Percentiles rank a stretch among this genome's conserved stretches.
phyloP scores from a whole-genome alignment of 2,888 invertebrate genomes.

The Noctua pronuba region DNA sequence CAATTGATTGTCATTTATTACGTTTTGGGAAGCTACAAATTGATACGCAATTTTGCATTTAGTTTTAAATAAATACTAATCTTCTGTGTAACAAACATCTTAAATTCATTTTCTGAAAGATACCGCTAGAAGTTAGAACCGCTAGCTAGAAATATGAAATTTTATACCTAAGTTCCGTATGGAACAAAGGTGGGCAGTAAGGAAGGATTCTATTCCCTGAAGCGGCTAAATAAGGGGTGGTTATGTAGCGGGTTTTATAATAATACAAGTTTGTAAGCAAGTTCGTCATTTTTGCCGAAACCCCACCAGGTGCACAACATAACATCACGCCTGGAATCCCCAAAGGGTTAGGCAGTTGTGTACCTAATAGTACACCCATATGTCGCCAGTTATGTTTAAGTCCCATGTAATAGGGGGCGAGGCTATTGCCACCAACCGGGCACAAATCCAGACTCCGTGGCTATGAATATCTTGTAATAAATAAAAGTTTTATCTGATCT shows the following conservation, averaged over 20 bases:
- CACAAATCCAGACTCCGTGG: no score
- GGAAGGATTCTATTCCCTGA: not conserved
- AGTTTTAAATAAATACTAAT: not conserved
- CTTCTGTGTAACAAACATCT: not conserved
- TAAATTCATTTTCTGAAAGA: not conserved
- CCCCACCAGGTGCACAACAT: not conserved
- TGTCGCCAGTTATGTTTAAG: no score
- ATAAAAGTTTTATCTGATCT: not conserved
- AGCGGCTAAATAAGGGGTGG: not conserved
- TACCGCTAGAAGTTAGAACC: not conserved
- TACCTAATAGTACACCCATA: no score
- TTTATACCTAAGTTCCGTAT: not conserved
- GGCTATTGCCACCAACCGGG: no score
- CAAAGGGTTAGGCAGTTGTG: no score
- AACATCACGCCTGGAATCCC: no score
- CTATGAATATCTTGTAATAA: not conserved
- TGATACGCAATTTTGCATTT: constrained; percentile 8
- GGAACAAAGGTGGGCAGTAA: not conserved
- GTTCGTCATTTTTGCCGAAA: not conserved
- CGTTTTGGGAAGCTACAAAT: constrained; percentile 1
- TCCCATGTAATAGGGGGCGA: no score
- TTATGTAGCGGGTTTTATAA: not conserved
- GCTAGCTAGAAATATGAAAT: not conserved
- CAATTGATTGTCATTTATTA: constrained; percentile 16
- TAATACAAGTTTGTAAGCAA: not conserved